Conservation (phyloP, 2,888 invertebrate species). For the Drosophila percnosoma region DNA sequence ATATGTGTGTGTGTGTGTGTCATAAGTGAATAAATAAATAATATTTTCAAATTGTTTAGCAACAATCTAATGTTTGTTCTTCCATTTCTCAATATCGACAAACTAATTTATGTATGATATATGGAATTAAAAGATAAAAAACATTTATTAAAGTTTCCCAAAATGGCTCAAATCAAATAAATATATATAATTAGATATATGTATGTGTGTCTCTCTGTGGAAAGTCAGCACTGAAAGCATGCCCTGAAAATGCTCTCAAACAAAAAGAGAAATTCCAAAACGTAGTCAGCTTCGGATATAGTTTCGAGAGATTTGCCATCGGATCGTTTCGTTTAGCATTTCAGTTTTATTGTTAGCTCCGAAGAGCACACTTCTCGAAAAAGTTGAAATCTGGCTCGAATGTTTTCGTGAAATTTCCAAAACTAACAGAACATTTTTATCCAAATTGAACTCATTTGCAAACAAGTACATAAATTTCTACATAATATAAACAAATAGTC, state of each 20-base stretch:
- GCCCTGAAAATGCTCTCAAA: not conserved
- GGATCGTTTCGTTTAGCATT: not conserved
- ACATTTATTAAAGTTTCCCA: no score
- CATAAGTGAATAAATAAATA: not conserved
- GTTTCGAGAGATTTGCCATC: not conserved
- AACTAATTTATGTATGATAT: not conserved
- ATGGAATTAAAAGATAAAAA: not conserved
- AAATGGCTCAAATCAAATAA: no score
- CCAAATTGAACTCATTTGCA: slow-evolving; percentile 36
- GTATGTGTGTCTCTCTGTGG: not conserved
- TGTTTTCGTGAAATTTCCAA: slow-evolving; percentile 32
- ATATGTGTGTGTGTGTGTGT: not conserved
- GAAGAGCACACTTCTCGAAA: slow-evolving; percentile 29
- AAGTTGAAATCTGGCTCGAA: slow-evolving; percentile 16
- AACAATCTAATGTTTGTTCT: not conserved
- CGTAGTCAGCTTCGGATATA: not conserved
- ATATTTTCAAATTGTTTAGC: not conserved
- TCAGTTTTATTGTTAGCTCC: slow-evolving; percentile 40
- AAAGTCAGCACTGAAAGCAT: not conserved
- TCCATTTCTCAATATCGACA: not conserved
- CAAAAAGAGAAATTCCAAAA: not conserved
- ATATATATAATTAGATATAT: not conserved
- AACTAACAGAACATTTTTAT: not conserved
- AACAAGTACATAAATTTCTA: not conserved
- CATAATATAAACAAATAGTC: not conserved